These are phyloP conservation scores for Rhadinocentrus ornatus DNA, from an alignment of 2,797 vertebrate species.

Conservation along the genomic window DNA sequence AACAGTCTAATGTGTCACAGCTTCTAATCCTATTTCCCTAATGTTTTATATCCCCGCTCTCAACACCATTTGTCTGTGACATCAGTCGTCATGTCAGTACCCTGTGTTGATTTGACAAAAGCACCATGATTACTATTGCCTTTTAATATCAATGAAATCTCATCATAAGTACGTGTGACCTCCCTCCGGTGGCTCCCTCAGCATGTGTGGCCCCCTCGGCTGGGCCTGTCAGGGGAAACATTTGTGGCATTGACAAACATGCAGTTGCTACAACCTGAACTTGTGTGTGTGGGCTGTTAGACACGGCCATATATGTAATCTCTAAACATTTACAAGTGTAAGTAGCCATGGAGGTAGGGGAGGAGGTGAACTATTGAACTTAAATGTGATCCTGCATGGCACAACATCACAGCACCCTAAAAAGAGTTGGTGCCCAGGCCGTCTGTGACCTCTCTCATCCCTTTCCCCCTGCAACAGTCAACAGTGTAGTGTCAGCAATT, in stretches of 20 bases:
- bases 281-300: constrained; percentile 63
- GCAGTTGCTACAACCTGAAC: constrained; percentile 38
- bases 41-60: constrained; percentile 43
- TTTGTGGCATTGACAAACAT: constrained; percentile 74
- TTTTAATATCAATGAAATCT: constrained; percentile 78
- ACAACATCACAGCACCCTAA: constrained; percentile 63
- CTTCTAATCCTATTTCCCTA: constrained; percentile 18
- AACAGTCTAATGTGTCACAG: constrained; percentile 23
- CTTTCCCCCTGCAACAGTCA: constrained; percentile 54
- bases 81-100: constrained; percentile 54
- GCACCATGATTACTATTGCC: constrained; percentile 68
- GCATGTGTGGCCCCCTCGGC: constrained; percentile 79
- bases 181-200: constrained; percentile 62
- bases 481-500: constrained; percentile 61
- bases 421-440: constrained; percentile 53
- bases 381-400: constrained; percentile 74
- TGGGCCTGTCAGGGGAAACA: constrained; percentile 62
- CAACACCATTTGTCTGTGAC: constrained; percentile 71
- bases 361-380: constrained; percentile 82
- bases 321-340: constrained; percentile 64
- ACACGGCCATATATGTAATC: constrained; percentile 66
- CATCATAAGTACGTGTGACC: constrained; percentile 63
- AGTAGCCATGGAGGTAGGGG: constrained; percentile 50
- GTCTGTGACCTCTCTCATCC: constrained; percentile 36
- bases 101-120: constrained; percentile 70